Conservation (phyloP, 1,140 invertebrate genomes). For the Eupristina koningsbergeri region DNA sequence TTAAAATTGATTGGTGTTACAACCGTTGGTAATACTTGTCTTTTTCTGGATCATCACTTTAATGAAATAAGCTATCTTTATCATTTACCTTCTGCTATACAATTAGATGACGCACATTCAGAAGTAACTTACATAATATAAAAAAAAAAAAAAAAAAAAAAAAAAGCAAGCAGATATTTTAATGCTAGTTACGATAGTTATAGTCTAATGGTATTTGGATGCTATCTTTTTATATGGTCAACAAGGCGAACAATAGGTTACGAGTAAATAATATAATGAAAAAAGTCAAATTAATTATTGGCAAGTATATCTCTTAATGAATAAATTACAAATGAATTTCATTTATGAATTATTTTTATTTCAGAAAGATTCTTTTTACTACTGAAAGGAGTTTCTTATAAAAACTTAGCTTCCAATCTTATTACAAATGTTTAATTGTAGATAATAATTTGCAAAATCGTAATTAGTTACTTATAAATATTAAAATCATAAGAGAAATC, state of each 20-base stretch:
- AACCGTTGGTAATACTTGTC: not conserved
- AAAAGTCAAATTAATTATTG: too few relatives aligned
- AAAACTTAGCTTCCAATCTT: not conserved
- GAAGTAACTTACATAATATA: not conserved
- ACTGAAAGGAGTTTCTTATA: not conserved
- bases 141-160: not conserved
- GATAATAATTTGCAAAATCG: not conserved
- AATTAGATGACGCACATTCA: not conserved
- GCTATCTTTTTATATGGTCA: not conserved
- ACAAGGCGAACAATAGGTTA: not conserved
- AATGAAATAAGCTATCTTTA: constrained; percentile 11
- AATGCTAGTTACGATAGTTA: not conserved
- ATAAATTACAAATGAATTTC: not conserved
- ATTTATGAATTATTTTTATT: not conserved
- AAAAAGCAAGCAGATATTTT: too few relatives aligned
- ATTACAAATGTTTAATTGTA: not conserved
- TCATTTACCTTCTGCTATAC: not conserved
- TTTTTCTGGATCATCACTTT: not conserved
- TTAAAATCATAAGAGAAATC: not conserved
- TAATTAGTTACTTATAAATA: not conserved
- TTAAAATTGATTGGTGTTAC: not conserved
- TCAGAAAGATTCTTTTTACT: too few relatives aligned
- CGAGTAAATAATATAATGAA: not conserved
- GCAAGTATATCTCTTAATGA: too few relatives aligned
- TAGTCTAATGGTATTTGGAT: not conserved